Percentiles rank a stretch among this genome's conserved stretches.
These are phyloP conservation scores for Dryadula phaetusa DNA, from an alignment of 2,888 invertebrate genomes.

Conservation along the genomic window DNA sequence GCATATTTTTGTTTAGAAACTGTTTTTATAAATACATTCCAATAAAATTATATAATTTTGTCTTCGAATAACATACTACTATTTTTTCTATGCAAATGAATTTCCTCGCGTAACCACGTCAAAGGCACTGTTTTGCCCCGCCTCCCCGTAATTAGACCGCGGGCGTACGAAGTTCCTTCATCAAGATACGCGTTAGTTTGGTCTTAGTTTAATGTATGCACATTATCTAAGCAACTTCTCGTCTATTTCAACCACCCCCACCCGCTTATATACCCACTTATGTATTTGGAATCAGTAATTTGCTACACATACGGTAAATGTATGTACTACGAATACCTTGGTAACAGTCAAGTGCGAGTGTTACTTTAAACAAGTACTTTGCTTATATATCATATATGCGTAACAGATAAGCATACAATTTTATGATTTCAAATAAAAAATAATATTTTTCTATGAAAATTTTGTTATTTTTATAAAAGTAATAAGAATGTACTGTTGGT, in stretches of 20 bases:
- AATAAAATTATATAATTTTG: background rate
- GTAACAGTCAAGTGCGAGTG: background rate
- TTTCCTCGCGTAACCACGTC: conserved; percentile 51
- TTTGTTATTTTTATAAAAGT: too few species aligned
- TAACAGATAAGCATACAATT: too few species aligned
- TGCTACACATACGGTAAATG: conserved; percentile 35
- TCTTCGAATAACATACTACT: conserved; percentile 14
- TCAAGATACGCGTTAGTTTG: conserved; percentile 81
- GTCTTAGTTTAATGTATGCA: conserved; percentile 84
- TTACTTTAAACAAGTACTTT: background rate
- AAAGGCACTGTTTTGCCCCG: conserved; percentile 51
- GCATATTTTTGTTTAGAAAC: background rate
- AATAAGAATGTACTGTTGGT: too few species aligned
- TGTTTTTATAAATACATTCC: background rate
- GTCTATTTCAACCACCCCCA: conserved; percentile 54
- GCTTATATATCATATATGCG: too few species aligned
- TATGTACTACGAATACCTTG: conserved; percentile 14
- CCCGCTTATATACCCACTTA: conserved; percentile 57
- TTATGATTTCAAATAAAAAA: too few species aligned
- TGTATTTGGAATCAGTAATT: conserved; percentile 58
- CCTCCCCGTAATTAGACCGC: conserved; percentile 75
- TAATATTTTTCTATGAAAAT: too few species aligned
- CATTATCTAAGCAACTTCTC: conserved; percentile 82
- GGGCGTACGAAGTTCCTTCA: conserved; percentile 78
- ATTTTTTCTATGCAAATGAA: conserved; percentile 55